A percentile compares a stretch with the other conserved stretches of the same genome.
These are phyloP conservation scores for Dioctria rufipes DNA, from an alignment of 2,888 invertebrate species.

Conservation along the genomic window DNA sequence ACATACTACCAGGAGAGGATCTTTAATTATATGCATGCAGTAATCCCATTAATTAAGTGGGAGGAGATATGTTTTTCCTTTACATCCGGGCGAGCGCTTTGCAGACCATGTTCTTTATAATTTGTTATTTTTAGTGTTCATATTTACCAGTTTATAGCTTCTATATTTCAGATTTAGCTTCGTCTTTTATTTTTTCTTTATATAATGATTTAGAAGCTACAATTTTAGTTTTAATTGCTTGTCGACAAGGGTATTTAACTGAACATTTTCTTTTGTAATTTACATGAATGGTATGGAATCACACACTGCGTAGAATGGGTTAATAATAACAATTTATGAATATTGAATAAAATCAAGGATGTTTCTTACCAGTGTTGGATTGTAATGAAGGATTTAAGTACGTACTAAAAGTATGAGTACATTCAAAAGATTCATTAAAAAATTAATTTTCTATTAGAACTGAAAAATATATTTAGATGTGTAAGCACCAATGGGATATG, in stretches of 20 bases:
- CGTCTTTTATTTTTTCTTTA: background rate
- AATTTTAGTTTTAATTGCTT: constrained; percentile 7
- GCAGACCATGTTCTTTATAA: background rate
- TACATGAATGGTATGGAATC: background rate
- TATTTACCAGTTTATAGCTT: background rate
- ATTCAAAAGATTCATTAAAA: too few species aligned
- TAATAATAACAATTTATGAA: too few species aligned
- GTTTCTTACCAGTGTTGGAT: too few species aligned
- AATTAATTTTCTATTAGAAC: too few species aligned
- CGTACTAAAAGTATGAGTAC: too few species aligned
- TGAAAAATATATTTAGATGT: too few species aligned
- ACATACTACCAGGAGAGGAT: constrained; percentile 8
- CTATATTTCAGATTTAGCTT: background rate
- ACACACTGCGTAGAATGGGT: too few species aligned
- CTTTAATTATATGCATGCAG: constrained; percentile 55
- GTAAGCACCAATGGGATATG: too few species aligned
- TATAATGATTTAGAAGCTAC: background rate
- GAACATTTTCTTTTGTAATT: too few species aligned
- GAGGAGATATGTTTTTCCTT: constrained; percentile 7
- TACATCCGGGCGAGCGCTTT: too few species aligned
- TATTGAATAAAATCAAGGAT: too few species aligned
- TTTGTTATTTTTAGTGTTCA: constrained; percentile 20
- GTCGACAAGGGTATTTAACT: background rate
- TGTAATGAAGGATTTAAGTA: too few species aligned
- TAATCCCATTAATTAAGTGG: constrained; percentile 53